Base-by-base conservation (phyloP, 2,113 vertebrate species). In the Cromileptes altivelis region DNA sequence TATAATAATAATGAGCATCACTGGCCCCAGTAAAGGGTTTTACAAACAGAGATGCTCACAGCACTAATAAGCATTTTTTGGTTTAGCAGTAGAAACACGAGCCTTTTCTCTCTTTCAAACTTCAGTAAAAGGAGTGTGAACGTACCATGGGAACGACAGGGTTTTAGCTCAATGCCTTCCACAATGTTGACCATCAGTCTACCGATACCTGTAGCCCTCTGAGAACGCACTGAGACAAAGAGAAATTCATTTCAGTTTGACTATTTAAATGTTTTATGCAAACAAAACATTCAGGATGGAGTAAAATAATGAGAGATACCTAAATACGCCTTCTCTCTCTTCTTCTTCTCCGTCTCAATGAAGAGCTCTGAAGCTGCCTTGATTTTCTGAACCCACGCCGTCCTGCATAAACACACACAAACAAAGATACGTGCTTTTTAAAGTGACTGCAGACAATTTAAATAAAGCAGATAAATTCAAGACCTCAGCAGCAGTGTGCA, bases 331-430 rank as follows among this genome's bases (percentile, higher is more conserved):
- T 99, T 99, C 92, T 99, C 98, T 40, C 98, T 95, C 94, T 99
- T 99, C 96, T 98, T 99, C 90, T 99, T 99, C 94, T 99, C 98
- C 0, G 98, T 99, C 93, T 99, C 98, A 62, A 99, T 99, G 94
- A 99, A 99, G 84, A 99, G 97, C 61, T 99, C 98, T 6, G 98
- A 99, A 10, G 98, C 98, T 2, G 98, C 98, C 91, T 99, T 99
- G 75, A 99, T 99, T 87, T 99, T 99, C 95, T 99, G 98, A 82
- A 99, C 98, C 98, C 98, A 99, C 45, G 98, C 97, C 4, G 98
- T 99, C 96, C 98, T 99, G 94, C 61, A 86, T 11, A 47, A 33
- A 68, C 37, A 71, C 81, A 78, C 87, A 90, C 53, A 62, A 8
- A 72, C 3, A 12, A 40, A 40, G 8, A 57, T 0, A 5, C 21